phyloP scores from a whole-genome alignment of 2,888 invertebrate genomes.

The Melanophora roralis region DNA sequence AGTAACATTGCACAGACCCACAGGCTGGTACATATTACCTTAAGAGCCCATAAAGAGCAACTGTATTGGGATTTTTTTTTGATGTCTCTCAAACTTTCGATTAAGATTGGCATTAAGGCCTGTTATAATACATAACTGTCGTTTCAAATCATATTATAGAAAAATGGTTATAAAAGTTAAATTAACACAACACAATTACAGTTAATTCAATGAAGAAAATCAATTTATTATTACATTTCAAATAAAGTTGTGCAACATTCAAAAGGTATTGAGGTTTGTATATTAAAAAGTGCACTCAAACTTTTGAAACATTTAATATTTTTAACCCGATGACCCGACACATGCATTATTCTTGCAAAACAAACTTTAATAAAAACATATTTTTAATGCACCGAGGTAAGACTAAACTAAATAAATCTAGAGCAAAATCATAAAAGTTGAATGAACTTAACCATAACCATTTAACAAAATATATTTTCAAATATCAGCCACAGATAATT shows the following conservation, averaged over 20 bases:
- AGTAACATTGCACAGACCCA: too few relatives aligned
- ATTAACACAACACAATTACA: not conserved
- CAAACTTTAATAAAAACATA: not conserved
- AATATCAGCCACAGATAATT: conserved; percentile 40
- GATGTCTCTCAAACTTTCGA: too few relatives aligned
- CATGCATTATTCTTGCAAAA: conserved; percentile 14
- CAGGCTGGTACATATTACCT: too few relatives aligned
- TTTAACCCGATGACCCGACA: conserved; percentile 11
- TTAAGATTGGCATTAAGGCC: too few relatives aligned
- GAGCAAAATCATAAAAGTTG: conserved; percentile 57
- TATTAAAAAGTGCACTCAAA: not conserved
- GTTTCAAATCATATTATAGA: too few relatives aligned
- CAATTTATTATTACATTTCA: not conserved
- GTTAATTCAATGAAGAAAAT: not conserved
- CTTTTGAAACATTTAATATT: not conserved
- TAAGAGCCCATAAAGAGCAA: too few relatives aligned
- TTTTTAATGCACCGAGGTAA: too few relatives aligned
- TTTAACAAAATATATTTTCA: not conserved
- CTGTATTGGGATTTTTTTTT: too few relatives aligned
- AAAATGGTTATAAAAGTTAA: not conserved
- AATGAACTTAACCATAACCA: conserved; percentile 30
- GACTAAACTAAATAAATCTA: conserved; percentile 29
- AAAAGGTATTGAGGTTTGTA: not conserved
- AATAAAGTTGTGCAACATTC: not conserved
- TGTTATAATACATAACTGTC: too few relatives aligned